A percentile compares a stretch with the other conserved stretches of the same genome.
Evolutionary conservation across 2,888 invertebrate species (phyloP).

Genomic region (Rotaria sp.): DNA sequence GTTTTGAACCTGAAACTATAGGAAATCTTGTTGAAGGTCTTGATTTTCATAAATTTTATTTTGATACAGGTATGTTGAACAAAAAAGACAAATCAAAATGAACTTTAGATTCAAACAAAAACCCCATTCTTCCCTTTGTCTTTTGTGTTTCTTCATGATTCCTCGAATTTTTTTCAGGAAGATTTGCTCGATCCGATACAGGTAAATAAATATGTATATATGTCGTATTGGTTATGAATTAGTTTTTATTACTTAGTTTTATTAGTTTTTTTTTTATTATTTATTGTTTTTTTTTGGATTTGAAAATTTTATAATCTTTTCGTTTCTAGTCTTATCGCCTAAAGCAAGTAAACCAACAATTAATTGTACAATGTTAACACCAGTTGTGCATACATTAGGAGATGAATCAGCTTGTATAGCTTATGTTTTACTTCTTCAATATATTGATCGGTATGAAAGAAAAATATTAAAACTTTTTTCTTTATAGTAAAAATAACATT

Average conservation of each 20-base stretch:
- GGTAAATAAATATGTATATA: not conserved
- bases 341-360: conserved; percentile 77
- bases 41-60: conserved; percentile 99
- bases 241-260: not conserved
- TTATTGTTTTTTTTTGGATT: not conserved
- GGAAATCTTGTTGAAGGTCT: conserved; percentile 97
- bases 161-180: not conserved
- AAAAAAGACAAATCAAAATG: not conserved
- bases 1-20: conserved; percentile 96
- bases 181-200: conserved; percentile 22
- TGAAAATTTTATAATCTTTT: not conserved
- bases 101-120: not conserved
- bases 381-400: conserved; percentile 91
- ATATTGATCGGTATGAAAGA: conserved; percentile 74
- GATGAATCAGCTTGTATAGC: conserved; percentile 98
- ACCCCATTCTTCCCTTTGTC: not conserved
- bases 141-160: not conserved
- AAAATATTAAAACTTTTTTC: not conserved
- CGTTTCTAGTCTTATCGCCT: conserved; percentile 48
- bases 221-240: not conserved
- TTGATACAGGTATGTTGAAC: conserved; percentile 74
- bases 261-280: not conserved
- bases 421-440: conserved; percentile 92
- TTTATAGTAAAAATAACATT: not conserved
- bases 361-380: conserved; percentile 94